phyloP scores from a whole-genome alignment of 1,140 invertebrate genomes.

The Sinella curviseta region DNA sequence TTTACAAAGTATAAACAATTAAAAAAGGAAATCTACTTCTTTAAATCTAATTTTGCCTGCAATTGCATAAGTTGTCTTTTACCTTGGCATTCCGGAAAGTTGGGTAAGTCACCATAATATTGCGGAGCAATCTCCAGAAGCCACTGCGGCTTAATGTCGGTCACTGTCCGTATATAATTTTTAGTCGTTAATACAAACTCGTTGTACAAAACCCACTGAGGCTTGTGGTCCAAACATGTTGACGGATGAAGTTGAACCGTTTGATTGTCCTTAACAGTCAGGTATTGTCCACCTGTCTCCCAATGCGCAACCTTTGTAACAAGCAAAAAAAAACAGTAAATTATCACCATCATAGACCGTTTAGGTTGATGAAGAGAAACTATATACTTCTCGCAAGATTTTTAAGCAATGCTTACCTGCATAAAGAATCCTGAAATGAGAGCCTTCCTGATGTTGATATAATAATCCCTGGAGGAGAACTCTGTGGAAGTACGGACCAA shows the following conservation, averaged over 20 bases:
- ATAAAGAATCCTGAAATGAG: slow-evolving; percentile 98
- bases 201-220: slow-evolving; percentile 99
- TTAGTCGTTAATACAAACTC: slow-evolving; percentile 99
- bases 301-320: slow-evolving; percentile 82
- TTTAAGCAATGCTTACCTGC: no score
- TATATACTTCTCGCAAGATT: no score
- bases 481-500: slow-evolving; percentile 94
- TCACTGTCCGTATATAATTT: slow-evolving; percentile 98
- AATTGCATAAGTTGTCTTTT: slow-evolving; percentile 86
- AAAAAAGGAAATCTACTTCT: no score
- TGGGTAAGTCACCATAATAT: slow-evolving; percentile 96
- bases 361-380: no score
- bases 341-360: no score
- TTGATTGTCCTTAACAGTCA: slow-evolving; percentile 99
- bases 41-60: slow-evolving; percentile 77
- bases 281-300: slow-evolving; percentile 91
- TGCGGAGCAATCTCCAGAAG: slow-evolving; percentile 92
- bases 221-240: slow-evolving; percentile 98
- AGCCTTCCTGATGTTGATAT: slow-evolving; percentile 97
- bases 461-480: slow-evolving; percentile 97
- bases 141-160: slow-evolving; percentile 97
- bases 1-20: no score
- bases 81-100: slow-evolving; percentile 97
- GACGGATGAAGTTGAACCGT: slow-evolving; percentile 98
- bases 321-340: no score